Conservation (phyloP, 2,797 vertebrate species). For the Euphonia xanthogaster region DNA sequence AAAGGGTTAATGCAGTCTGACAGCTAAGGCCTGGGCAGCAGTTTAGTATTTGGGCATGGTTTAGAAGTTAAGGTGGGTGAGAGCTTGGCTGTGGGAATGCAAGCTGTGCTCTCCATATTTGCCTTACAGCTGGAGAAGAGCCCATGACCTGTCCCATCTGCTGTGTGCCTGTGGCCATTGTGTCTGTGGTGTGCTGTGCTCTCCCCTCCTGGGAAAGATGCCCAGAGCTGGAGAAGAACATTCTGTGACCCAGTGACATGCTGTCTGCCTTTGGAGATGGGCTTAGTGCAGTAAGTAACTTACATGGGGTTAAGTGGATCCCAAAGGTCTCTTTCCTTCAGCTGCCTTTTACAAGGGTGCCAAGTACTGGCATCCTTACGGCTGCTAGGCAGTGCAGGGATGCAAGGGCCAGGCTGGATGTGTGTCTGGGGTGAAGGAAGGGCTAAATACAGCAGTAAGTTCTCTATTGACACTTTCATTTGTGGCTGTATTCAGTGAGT, state of each 20-base stretch:
- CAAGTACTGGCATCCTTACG: not conserved
- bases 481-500: not conserved
- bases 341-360: not conserved
- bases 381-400: not conserved
- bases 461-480: not conserved
- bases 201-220: not conserved
- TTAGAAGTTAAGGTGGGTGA: not conserved
- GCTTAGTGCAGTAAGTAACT: not conserved
- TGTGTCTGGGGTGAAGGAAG: not conserved
- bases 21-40: not conserved
- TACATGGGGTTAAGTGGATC: not conserved
- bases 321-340: not conserved
- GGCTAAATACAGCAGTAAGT: not conserved
- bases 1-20: not conserved
- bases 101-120: not conserved
- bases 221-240: not conserved
- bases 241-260: not conserved
- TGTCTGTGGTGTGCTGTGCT: not conserved
- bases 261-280: not conserved
- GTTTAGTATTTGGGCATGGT: not conserved
- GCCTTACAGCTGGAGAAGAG: not conserved
- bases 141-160: not conserved
- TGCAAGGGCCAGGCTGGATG: not conserved
- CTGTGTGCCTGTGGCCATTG: not conserved
- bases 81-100: not conserved